A percentile compares a stretch with the other conserved stretches of the same genome.
These are phyloP conservation scores for Himalopsyche phryganea DNA, from an alignment of 1,140 invertebrate genomes.

Conservation along the genomic window DNA sequence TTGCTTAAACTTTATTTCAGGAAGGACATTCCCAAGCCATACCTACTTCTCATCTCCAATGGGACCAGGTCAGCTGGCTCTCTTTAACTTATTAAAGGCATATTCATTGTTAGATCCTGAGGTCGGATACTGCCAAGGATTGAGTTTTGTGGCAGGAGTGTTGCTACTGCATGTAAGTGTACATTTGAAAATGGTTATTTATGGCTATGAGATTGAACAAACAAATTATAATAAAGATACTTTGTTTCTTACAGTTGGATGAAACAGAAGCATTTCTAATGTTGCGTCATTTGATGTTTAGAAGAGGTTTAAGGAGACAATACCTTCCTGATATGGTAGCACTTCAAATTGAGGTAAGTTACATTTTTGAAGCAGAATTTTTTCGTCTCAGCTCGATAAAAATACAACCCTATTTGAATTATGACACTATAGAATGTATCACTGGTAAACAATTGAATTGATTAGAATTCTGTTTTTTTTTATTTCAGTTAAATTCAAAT, in stretches of 20 bases:
- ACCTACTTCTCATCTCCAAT: conserved; percentile 84
- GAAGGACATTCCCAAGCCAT: conserved; percentile 92
- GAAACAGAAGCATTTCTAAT: conserved; percentile 86
- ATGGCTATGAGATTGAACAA: too few species aligned
- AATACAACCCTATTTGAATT: neutral
- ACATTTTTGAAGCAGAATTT: neutral
- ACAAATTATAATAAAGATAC: neutral
- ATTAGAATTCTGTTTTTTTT: neutral
- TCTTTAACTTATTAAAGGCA: conserved; percentile 94
- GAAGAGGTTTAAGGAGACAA: conserved; percentile 78
- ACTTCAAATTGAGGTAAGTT: conserved; percentile 67
- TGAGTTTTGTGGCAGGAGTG: conserved; percentile 92
- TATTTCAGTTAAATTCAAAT: neutral
- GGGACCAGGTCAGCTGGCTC: conserved; percentile 84
- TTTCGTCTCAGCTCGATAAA: too few species aligned
- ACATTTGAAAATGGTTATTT: too few species aligned
- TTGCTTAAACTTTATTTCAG: conserved; percentile 55
- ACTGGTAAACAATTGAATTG: neutral
- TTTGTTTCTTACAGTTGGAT: conserved; percentile 64
- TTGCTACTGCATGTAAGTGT: conserved; percentile 84
- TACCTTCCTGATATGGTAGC: conserved; percentile 93
- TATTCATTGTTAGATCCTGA: conserved; percentile 92
- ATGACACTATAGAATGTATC: neutral
- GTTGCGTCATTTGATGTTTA: conserved; percentile 87
- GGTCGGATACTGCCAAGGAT: conserved; percentile 93